phyloP scores from a whole-genome alignment of 2,888 invertebrate genomes.

The Lasiommata megera region DNA sequence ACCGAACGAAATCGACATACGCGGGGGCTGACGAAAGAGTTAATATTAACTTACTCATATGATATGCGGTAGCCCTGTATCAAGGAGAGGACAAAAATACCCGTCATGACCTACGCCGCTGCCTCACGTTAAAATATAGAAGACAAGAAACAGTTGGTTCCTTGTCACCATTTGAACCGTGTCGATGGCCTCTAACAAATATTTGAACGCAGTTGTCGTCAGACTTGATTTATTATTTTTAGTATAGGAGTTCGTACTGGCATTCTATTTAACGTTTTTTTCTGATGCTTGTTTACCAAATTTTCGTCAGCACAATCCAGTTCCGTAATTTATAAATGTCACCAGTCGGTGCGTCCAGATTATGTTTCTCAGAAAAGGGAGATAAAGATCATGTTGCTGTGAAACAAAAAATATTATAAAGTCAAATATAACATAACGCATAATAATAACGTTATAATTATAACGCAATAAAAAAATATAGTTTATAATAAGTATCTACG shows the following conservation, averaged over 20 bases:
- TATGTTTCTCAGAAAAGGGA: too few relatives aligned
- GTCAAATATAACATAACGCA: too few relatives aligned
- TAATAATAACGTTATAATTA: too few relatives aligned
- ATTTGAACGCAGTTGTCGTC: slow-evolving; percentile 14
- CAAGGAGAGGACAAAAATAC: slow-evolving; percentile 78
- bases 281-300: neutral
- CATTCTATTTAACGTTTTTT: too few relatives aligned
- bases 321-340: too few relatives aligned
- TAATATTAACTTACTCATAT: slow-evolving; percentile 70
- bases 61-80: slow-evolving; percentile 76
- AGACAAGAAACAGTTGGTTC: slow-evolving; percentile 38
- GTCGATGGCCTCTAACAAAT: slow-evolving; percentile 22
- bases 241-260: too few relatives aligned
- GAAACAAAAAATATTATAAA: too few relatives aligned
- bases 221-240: slow-evolving; percentile 7
- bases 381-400: too few relatives aligned
- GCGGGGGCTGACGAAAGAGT: slow-evolving; percentile 65
- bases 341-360: too few relatives aligned
- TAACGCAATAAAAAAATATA: too few relatives aligned
- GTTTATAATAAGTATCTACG: too few relatives aligned
- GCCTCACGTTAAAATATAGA: slow-evolving; percentile 55
- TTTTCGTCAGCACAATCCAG: too few relatives aligned
- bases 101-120: slow-evolving; percentile 72
- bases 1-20: slow-evolving; percentile 41
- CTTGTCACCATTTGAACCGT: slow-evolving; percentile 16